Percentiles rank a stretch among this genome's conserved stretches.
These are phyloP conservation scores for Gallinago undulata DNA, from an alignment of 2,113 vertebrate genomes.

Conservation along the genomic window DNA sequence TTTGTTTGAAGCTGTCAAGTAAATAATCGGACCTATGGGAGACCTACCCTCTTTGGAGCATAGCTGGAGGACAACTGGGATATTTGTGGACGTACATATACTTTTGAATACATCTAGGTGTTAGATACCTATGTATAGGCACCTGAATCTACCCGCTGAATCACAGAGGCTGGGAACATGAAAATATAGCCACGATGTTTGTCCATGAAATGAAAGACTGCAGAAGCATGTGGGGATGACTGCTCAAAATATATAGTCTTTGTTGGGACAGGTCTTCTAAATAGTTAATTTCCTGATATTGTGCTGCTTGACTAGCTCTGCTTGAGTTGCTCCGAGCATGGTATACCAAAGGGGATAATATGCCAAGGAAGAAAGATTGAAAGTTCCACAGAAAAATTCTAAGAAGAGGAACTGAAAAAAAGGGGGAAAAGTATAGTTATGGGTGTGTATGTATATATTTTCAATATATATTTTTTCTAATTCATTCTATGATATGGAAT, in stretches of 20 bases:
- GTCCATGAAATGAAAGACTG: not conserved
- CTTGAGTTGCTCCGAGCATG: not conserved
- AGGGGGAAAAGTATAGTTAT: not conserved
- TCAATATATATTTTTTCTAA: not conserved
- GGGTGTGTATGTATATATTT: not conserved
- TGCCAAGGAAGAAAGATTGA: not conserved
- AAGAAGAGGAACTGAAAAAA: not conserved
- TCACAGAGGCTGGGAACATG: not conserved
- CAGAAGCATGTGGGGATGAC: not conserved
- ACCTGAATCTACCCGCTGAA: not conserved
- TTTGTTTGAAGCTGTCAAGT: too few relatives aligned
- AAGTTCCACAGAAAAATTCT: not conserved
- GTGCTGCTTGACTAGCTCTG: not conserved
- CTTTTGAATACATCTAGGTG: not conserved
- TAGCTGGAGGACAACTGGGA: not conserved
- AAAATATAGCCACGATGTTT: not conserved
- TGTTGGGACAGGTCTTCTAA: not conserved
- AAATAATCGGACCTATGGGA: not conserved
- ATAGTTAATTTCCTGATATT: not conserved
- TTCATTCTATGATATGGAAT: not conserved
- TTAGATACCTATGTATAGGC: not conserved
- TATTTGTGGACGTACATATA: not conserved
- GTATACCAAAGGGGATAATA: not conserved
- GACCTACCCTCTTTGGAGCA: fast-evolving
- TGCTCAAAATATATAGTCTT: not conserved